phyloP scores from a whole-genome alignment of 2,888 invertebrate genomes.

The Bhutanitis thaidina region DNA sequence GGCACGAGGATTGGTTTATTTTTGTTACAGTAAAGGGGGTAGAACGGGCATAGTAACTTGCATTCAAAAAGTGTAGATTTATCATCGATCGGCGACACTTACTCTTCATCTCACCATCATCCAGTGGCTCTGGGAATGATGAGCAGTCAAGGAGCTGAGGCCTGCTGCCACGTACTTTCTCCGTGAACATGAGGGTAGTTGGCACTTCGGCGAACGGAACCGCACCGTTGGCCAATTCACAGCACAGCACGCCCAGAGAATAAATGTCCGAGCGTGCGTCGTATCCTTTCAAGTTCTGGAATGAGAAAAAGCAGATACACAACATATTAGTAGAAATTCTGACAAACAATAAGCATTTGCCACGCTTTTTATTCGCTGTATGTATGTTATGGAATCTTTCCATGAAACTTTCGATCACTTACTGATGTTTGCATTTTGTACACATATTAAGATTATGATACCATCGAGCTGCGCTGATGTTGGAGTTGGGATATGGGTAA shows the following conservation, averaged over 20 bases:
- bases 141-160: slow-evolving; percentile 88
- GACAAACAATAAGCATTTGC: too few relatives aligned
- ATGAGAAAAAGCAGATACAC: neutral
- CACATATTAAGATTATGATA: too few relatives aligned
- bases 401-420: too few relatives aligned
- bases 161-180: slow-evolving; percentile 90
- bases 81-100: slow-evolving; percentile 26
- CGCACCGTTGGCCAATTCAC: slow-evolving; percentile 93
- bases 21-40: too few relatives aligned
- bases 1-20: too few relatives aligned
- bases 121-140: slow-evolving; percentile 80
- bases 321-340: neutral
- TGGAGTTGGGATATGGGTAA: too few relatives aligned
- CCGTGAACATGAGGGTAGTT: slow-evolving; percentile 93
- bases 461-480: too few relatives aligned
- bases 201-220: slow-evolving; percentile 92
- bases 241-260: slow-evolving; percentile 92
- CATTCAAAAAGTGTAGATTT: too few relatives aligned
- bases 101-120: slow-evolving; percentile 64
- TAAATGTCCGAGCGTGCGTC: slow-evolving; percentile 95
- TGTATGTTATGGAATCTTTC: too few relatives aligned
- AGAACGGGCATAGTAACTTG: too few relatives aligned
- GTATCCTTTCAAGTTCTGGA: slow-evolving; percentile 90
- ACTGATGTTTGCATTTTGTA: too few relatives aligned
- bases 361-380: too few relatives aligned